phyloP scores from a whole-genome alignment of 2,888 invertebrate genomes.

The Lydus trimaculatus region DNA sequence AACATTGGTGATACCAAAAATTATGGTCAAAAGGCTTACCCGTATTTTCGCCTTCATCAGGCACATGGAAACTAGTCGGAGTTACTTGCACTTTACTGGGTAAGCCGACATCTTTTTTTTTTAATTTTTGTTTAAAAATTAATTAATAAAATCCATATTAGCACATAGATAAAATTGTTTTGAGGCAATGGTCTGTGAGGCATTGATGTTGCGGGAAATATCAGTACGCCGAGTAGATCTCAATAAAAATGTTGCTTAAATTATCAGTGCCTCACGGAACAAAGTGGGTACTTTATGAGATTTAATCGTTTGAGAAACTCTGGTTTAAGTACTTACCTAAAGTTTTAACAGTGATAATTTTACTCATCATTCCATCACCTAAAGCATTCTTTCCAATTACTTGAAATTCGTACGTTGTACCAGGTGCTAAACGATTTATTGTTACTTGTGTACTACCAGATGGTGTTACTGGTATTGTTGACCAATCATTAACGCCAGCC shows the following conservation, averaged over 20 bases:
- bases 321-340: slow-evolving; percentile 70
- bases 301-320: no score
- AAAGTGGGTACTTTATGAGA: no score
- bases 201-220: no score
- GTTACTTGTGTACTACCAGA: slow-evolving; percentile 90
- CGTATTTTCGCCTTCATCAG: slow-evolving; percentile 66
- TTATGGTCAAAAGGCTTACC: slow-evolving; percentile 63
- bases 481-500: slow-evolving; percentile 89
- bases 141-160: not conserved
- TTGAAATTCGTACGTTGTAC: slow-evolving; percentile 94
- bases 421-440: slow-evolving; percentile 88
- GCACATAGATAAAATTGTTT: no score
- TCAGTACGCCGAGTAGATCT: no score
- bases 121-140: not conserved
- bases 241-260: no score
- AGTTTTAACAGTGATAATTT: slow-evolving; percentile 88
- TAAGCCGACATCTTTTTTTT: slow-evolving; percentile 63
- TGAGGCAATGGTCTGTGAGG: no score
- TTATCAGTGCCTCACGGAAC: no score
- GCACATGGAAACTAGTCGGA: slow-evolving; percentile 72
- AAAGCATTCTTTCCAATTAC: slow-evolving; percentile 93
- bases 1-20: not conserved
- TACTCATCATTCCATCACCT: slow-evolving; percentile 96
- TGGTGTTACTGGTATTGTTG: slow-evolving; percentile 91
- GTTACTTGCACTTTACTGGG: slow-evolving; percentile 69